Conservation (phyloP, 30 jellyfish, hydroid and myxozoan species). For the Aurelia aurita complex sp. Pacific region DNA sequence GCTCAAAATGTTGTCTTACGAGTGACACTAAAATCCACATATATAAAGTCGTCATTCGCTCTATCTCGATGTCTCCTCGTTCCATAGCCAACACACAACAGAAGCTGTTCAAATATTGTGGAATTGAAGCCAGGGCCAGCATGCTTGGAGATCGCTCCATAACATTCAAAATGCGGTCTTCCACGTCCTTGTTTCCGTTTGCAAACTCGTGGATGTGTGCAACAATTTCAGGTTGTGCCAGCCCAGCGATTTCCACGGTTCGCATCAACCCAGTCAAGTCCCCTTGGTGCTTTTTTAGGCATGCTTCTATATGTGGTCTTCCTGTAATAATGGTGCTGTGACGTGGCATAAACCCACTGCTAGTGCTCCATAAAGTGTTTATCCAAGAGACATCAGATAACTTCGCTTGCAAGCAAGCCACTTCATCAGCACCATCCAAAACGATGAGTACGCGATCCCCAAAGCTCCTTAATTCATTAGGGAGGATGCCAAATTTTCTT, state of each 20-base stretch:
- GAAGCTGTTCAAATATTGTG: constrained; percentile 7
- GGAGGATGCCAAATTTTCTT: constrained; percentile 3
- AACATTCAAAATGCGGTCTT: neutral
- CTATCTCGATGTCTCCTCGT: neutral
- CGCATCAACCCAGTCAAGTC: neutral
- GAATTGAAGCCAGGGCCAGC: constrained; percentile 14
- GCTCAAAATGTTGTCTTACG: neutral
- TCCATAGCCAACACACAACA: neutral
- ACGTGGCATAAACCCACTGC: neutral
- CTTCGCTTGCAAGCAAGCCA: neutral
- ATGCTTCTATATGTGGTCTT: constrained; percentile 11
- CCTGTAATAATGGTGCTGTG: neutral
- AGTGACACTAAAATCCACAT: neutral
- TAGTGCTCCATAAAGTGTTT: neutral
- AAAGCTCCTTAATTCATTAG: neutral
- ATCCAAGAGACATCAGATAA: neutral
- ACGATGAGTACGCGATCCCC: constrained; percentile 10
- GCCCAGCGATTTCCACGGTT: neutral
- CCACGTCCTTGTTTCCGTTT: neutral
- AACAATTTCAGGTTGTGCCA: neutral
- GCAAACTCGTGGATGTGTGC: neutral
- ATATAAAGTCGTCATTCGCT: constrained; percentile 5
- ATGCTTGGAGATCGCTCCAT: neutral
- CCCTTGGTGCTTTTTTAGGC: neutral
- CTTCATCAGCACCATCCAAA: constrained; percentile 14